A percentile compares a stretch with the other conserved stretches of the same genome.
These are phyloP conservation scores for Euspilapteryx auroguttella DNA, from an alignment of 2,888 invertebrate species.

Conservation along the genomic window DNA sequence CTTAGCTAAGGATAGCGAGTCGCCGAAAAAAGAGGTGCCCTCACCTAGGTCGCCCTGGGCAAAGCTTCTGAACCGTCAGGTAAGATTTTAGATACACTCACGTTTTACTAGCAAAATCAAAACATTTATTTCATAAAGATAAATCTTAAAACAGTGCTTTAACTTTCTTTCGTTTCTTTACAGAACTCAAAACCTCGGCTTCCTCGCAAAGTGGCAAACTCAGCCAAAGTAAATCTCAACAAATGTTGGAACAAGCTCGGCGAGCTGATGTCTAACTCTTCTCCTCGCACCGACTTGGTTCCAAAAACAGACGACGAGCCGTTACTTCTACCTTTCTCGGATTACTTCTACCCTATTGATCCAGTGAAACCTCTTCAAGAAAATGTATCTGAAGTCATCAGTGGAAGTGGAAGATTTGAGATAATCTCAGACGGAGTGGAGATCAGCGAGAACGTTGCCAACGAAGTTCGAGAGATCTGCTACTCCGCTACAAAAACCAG, in stretches of 20 bases:
- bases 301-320: conserved; percentile 52
- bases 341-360: conserved; percentile 39
- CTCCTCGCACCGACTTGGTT: conserved; percentile 45
- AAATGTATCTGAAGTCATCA: conserved; percentile 37
- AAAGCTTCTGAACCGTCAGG: conserved; percentile 59
- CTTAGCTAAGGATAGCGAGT: conserved; percentile 50
- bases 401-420: conserved; percentile 40
- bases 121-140: too few species aligned
- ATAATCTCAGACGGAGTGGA: conserved; percentile 36
- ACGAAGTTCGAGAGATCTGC: conserved; percentile 60
- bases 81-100: conserved; percentile 20
- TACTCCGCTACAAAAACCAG: conserved; percentile 29
- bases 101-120: not conserved
- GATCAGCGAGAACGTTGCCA: conserved; percentile 60
- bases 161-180: conserved; percentile 32
- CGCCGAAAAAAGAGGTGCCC: conserved; percentile 38
- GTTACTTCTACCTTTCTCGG: conserved; percentile 35
- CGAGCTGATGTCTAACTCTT: conserved; percentile 49
- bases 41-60: conserved; percentile 60
- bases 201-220: conserved; percentile 56
- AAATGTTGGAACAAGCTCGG: conserved; percentile 67
- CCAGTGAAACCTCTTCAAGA: conserved; percentile 39
- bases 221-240: conserved; percentile 66
- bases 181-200: conserved; percentile 62
- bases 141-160: conserved; percentile 10